Percentiles rank a stretch among this genome's conserved stretches.
Conservation (phyloP, 2,797 vertebrate genomes). For the Tapirus indicus region DNA sequence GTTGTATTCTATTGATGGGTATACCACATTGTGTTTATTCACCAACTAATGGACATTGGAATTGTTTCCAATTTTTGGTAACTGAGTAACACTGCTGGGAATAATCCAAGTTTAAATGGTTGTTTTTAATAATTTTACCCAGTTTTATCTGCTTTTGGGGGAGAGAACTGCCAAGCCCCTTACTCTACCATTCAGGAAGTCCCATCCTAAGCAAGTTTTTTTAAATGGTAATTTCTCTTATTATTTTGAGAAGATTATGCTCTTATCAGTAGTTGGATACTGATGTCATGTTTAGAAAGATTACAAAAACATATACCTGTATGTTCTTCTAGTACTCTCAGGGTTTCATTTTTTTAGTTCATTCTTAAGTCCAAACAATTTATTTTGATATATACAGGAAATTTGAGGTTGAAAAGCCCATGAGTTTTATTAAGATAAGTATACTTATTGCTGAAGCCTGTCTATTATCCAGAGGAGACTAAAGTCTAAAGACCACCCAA, state of each 20-base stretch:
- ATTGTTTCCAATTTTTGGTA: not conserved
- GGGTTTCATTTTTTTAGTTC: not conserved
- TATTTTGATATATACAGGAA: not conserved
- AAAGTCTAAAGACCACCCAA: not conserved
- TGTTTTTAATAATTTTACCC: not conserved
- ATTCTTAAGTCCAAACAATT: not conserved
- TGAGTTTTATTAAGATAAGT: not conserved
- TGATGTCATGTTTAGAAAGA: not conserved
- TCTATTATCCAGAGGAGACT: not conserved
- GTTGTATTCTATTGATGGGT: not conserved
- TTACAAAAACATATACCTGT: not conserved
- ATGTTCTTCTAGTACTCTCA: constrained; percentile 5
- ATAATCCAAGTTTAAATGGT: not conserved
- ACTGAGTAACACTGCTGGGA: not conserved
- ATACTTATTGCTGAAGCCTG: not conserved
- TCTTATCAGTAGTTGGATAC: not conserved
- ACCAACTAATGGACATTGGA: not conserved
- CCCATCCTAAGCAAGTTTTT: not conserved
- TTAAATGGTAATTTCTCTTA: not conserved
- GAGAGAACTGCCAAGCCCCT: not conserved
- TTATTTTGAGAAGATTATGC: not conserved
- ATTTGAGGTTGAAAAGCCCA: not conserved
- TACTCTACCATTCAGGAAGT: not conserved
- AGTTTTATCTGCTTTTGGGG: not conserved
- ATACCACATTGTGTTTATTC: not conserved